These are phyloP conservation scores for Papilio dardanus DNA, from an alignment of 1,140 invertebrate species.

Conservation along the genomic window DNA sequence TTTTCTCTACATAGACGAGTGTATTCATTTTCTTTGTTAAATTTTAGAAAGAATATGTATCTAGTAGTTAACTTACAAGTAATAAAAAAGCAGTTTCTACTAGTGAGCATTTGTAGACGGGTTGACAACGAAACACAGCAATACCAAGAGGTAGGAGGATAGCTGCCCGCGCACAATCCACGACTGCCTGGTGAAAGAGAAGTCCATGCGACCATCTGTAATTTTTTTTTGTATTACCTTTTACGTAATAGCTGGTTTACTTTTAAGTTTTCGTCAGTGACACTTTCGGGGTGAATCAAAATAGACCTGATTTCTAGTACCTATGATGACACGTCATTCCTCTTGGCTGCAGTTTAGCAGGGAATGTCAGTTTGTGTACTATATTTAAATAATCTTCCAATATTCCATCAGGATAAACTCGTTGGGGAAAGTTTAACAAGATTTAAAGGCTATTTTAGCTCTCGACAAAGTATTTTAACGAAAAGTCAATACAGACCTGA, in stretches of 20 bases:
- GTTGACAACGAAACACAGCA: constrained; percentile 91
- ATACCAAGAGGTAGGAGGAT: constrained; percentile 91
- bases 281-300: no score
- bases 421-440: neutral
- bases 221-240: no score
- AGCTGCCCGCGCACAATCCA: constrained; percentile 92
- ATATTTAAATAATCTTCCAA: neutral
- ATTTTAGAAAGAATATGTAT: neutral
- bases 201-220: constrained; percentile 93
- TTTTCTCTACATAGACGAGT: neutral
- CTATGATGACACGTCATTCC: no score
- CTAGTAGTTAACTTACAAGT: constrained; percentile 84
- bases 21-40: no score
- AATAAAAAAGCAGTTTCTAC: constrained; percentile 95
- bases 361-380: neutral
- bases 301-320: no score
- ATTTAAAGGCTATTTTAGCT: constrained; percentile 2
- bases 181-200: constrained; percentile 92
- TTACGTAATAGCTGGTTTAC: no score
- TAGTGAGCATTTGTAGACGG: constrained; percentile 93
- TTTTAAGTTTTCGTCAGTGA: neutral
- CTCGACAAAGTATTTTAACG: constrained; percentile 26
- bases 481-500: constrained; percentile 31
- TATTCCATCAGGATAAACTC: neutral
- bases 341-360: no score